Percentiles rank a stretch among this genome's conserved stretches.
Evolutionary conservation across 2,888 invertebrate genomes (phyloP).

Genomic region (Cephus rjabovi): DNA sequence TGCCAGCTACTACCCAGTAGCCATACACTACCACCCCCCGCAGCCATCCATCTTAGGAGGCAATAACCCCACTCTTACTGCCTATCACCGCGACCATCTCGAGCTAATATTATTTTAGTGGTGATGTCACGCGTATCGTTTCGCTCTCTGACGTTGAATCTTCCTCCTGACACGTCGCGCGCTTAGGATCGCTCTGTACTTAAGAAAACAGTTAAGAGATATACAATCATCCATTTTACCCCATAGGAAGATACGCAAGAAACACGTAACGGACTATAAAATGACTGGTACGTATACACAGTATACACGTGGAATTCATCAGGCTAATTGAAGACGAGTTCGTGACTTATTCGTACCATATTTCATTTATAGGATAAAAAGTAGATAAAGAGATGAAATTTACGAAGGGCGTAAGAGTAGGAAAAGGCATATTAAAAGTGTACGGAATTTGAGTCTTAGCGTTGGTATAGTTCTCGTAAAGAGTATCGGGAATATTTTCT

Average conservation of each 20-base stretch:
- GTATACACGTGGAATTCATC: background rate
- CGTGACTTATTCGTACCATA: background rate
- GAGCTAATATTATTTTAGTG: constrained; percentile 49
- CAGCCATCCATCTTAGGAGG: constrained; percentile 12
- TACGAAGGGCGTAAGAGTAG: background rate
- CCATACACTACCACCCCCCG: background rate
- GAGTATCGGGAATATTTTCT: background rate
- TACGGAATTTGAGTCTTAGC: background rate
- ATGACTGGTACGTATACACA: background rate
- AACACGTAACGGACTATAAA: background rate
- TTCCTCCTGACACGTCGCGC: background rate
- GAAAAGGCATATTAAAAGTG: background rate
- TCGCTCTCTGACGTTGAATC: background rate
- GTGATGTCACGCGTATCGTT: constrained; percentile 8
- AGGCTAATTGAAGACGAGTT: background rate
- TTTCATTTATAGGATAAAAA: background rate
- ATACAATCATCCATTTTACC: background rate
- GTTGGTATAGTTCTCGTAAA: background rate
- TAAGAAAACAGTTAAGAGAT: background rate
- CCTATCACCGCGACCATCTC: constrained; percentile 41
- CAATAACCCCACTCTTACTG: constrained; percentile 26
- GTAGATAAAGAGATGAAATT: background rate
- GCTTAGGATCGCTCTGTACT: background rate
- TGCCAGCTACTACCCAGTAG: background rate
- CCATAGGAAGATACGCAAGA: background rate